Evolutionary conservation across 2,888 invertebrate genomes (phyloP).

Genomic region (Argyresthia goedartella): DNA sequence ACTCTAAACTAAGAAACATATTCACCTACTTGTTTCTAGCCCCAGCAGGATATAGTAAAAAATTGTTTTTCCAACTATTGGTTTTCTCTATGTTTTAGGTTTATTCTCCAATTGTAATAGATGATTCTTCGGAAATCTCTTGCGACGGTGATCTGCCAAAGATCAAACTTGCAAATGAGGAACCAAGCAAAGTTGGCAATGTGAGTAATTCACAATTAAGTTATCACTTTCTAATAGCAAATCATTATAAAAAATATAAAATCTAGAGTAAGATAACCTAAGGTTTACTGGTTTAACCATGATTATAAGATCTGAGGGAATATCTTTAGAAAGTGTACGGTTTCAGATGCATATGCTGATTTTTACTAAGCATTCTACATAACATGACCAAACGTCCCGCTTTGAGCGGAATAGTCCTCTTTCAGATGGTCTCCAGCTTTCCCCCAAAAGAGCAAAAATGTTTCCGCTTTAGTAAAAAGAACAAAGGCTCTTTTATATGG

Average conservation of each 20-base stretch:
- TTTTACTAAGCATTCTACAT: no score
- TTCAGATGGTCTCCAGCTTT: no score
- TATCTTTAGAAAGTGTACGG: no score
- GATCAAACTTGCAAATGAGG: conserved; percentile 16
- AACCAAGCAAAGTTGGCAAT: conserved; percentile 41
- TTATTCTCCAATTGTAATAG: conserved; percentile 42
- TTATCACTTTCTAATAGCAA: background rate
- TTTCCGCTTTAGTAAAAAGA: no score
- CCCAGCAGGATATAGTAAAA: background rate
- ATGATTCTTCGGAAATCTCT: conserved; percentile 33
- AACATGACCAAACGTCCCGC: no score
- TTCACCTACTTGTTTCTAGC: background rate
- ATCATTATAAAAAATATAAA: background rate
- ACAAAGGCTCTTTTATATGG: no score
- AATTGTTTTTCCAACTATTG: background rate
- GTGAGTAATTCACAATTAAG: conserved; percentile 28
- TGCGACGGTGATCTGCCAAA: conserved; percentile 20
- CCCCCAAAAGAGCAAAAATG: no score
- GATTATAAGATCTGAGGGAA: no score
- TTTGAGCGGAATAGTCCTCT: no score
- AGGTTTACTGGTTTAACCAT: no score
- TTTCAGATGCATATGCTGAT: no score
- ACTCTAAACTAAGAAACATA: background rate
- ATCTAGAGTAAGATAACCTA: background rate
- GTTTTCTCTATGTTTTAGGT: conserved; percentile 5